Percentiles rank a stretch among this genome's conserved stretches.
phyloP scores from a whole-genome alignment of 1,140 invertebrate genomes.

The Papilio glaucus region DNA sequence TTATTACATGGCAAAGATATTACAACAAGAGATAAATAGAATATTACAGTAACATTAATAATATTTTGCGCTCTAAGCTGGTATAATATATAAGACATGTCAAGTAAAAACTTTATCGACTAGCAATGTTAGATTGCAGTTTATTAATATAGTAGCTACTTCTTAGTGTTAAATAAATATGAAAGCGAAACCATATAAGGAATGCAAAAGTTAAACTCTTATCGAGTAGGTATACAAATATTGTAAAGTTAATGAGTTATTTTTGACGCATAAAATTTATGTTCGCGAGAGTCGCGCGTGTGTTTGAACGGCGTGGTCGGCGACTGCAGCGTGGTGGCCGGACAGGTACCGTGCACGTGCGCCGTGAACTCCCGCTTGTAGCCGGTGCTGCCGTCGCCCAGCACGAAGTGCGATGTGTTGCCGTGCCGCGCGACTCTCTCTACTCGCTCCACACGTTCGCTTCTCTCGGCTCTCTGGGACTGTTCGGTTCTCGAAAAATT shows the following conservation, averaged over 20 bases:
- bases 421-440: conserved; percentile 84
- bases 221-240: conserved; percentile 39
- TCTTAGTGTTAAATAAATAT: conserved; percentile 43
- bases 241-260: conserved; percentile 60
- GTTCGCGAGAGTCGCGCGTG: conserved; percentile 91
- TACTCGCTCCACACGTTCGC: conserved; percentile 76
- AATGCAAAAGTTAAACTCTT: conserved; percentile 54
- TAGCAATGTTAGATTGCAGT: conserved; percentile 65
- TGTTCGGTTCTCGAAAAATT: conserved; percentile 85
- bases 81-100: conserved; percentile 51
- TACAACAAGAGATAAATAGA: conserved; percentile 59
- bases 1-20: conserved; percentile 80
- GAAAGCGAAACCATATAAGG: conserved; percentile 56
- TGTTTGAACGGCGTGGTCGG: conserved; percentile 91
- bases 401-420: conserved; percentile 89
- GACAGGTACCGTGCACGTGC: conserved; percentile 89
- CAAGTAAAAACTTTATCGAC: conserved; percentile 60
- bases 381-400: conserved; percentile 88
- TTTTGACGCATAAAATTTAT: conserved; percentile 91
- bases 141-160: conserved; percentile 38
- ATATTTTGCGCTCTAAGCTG: conserved; percentile 54
- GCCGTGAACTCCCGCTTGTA: conserved; percentile 91
- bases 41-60: conserved; percentile 46
- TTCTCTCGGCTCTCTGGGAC: conserved; percentile 75
- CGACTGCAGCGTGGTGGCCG: conserved; percentile 89